Evolutionary conservation across 2,888 invertebrate species (phyloP).

Genomic region (Xestia c-nigrum): DNA sequence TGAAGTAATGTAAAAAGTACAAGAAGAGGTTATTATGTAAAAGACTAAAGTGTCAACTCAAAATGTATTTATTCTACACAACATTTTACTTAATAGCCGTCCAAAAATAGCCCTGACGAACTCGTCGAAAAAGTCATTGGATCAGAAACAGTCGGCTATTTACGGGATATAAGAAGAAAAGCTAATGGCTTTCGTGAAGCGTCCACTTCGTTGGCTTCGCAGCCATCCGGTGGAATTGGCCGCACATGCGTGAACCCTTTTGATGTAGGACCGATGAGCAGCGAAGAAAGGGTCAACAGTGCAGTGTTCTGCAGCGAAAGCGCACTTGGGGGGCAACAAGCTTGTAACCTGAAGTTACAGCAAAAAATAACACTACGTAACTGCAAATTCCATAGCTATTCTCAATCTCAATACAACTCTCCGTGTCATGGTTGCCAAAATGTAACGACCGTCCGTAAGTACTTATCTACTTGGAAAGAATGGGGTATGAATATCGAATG

Average conservation of each 20-base stretch:
- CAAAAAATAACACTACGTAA: background rate
- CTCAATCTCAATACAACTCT: background rate
- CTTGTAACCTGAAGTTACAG: slow-evolving; percentile 15
- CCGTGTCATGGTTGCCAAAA: slow-evolving; percentile 25
- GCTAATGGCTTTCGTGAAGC: slow-evolving; percentile 65
- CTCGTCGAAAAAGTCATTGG: slow-evolving; percentile 53
- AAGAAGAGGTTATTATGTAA: background rate
- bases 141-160: slow-evolving; percentile 64
- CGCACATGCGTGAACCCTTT: slow-evolving; percentile 82
- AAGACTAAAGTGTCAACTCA: background rate
- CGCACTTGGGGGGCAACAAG: slow-evolving; percentile 28
- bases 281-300: slow-evolving; percentile 43
- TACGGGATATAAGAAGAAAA: slow-evolving; percentile 65
- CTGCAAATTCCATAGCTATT: too few species aligned
- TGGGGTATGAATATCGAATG: slow-evolving; percentile 5
- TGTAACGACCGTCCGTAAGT: slow-evolving; percentile 3
- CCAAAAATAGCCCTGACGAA: slow-evolving; percentile 51
- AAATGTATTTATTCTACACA: slow-evolving; percentile 4
- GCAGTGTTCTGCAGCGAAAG: slow-evolving; percentile 45
- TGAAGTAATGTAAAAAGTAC: background rate
- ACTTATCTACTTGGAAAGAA: slow-evolving; percentile 1
- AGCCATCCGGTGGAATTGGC: slow-evolving; percentile 73
- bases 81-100: slow-evolving; percentile 34
- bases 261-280: slow-evolving; percentile 70
- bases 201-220: slow-evolving; percentile 70